Conservation (phyloP, 2,888 invertebrate species). For the Lithophane semibrunnea region DNA sequence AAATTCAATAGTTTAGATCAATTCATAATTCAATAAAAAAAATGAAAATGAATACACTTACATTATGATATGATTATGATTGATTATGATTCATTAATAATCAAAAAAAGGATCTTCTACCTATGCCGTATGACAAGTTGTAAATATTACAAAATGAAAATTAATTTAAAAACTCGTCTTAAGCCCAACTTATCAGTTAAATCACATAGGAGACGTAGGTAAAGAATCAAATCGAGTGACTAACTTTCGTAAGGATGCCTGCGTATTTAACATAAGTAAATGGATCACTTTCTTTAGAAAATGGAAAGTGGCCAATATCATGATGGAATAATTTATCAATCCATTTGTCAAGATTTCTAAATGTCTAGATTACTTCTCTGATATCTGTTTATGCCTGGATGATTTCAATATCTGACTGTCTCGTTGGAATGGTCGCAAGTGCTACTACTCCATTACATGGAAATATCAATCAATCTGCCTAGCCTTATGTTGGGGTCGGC, state of each 20-base stretch:
- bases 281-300: constrained; percentile 44
- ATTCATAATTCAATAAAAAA: too few relatives aligned
- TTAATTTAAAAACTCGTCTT: not conserved
- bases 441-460: too few relatives aligned
- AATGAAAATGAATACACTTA: too few relatives aligned
- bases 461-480: too few relatives aligned
- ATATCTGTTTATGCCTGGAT: constrained; percentile 12
- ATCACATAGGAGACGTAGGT: not conserved
- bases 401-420: not conserved
- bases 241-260: constrained; percentile 1
- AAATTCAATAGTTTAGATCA: too few relatives aligned
- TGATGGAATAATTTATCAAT: constrained; percentile 31
- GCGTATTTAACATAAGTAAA: constrained; percentile 13
- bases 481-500: not conserved
- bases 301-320: constrained; percentile 33
- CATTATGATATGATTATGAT: too few relatives aligned
- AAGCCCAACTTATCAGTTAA: not conserved
- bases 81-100: not conserved
- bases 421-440: not conserved
- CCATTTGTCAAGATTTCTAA: constrained; percentile 48
- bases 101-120: not conserved
- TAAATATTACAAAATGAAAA: not conserved
- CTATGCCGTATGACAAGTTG: not conserved
- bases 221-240: not conserved
- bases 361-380: constrained; percentile 14